A percentile compares a stretch with the other conserved stretches of the same genome.
Evolutionary conservation across 1,140 invertebrate genomes (phyloP).

Genomic region (Pachyrhynchus sulphureomaculatus): DNA sequence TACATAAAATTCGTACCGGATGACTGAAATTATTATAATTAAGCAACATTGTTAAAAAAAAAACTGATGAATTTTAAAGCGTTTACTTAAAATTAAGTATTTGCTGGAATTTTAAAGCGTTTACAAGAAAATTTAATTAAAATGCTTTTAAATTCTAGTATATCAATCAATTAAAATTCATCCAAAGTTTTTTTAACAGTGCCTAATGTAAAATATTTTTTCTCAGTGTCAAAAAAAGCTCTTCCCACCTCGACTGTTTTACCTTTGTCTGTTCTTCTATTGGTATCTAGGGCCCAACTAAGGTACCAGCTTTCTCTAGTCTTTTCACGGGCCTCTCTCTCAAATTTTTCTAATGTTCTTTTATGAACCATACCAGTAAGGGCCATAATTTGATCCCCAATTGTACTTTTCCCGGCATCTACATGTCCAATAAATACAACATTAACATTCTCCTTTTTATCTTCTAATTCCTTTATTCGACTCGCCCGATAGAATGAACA

Average conservation of each 20-base stretch:
- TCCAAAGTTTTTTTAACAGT: no score
- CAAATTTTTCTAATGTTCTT: slow-evolving; percentile 98
- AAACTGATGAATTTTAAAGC: no score
- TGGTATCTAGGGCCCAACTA: slow-evolving; percentile 99
- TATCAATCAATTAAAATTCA: no score
- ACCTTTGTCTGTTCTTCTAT: slow-evolving; percentile 93
- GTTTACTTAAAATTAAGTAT: no score
- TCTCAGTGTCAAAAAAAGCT: slow-evolving; percentile 98
- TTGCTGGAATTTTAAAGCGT: no score
- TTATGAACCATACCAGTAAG: slow-evolving; percentile 99
- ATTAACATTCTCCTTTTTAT: slow-evolving; percentile 98
- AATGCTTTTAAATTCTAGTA: no score
- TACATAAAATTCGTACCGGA: no score
- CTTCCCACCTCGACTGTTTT: slow-evolving; percentile 99
- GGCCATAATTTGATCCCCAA: slow-evolving; percentile 99
- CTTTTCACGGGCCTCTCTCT: slow-evolving; percentile 98
- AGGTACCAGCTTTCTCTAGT: slow-evolving; percentile 99
- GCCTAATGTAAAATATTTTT: slow-evolving; percentile 99
- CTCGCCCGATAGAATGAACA: no score
- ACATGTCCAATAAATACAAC: slow-evolving; percentile 99
- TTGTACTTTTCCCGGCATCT: slow-evolving; percentile 99
- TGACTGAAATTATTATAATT: no score
- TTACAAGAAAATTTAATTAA: no score
- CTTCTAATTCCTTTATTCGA: slow-evolving; percentile 78
- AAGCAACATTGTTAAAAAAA: no score